phyloP scores from a whole-genome alignment of 2,797 vertebrate species.

The Peromyscus attwateri region DNA sequence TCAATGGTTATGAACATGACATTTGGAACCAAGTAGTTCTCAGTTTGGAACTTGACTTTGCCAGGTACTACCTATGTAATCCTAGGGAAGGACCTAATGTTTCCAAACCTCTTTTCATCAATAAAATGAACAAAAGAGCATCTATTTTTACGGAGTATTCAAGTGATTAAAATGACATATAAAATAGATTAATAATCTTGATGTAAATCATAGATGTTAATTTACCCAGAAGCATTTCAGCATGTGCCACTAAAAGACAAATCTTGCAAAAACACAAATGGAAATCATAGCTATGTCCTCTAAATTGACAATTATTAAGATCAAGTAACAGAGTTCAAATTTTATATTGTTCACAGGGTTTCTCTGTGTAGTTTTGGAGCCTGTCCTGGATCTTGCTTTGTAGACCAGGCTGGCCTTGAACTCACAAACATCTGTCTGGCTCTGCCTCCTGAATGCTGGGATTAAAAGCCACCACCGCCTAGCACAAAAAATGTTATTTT shows the following conservation, averaged over 20 bases:
- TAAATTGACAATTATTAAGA: background rate
- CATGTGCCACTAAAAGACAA: background rate
- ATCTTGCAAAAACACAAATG: slow-evolving; percentile 16
- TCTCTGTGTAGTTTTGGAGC: too few species aligned
- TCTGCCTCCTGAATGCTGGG: too few species aligned
- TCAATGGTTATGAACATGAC: background rate
- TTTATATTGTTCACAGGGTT: background rate
- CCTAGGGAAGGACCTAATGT: background rate
- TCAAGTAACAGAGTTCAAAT: slow-evolving; percentile 12
- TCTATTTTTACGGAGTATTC: slow-evolving; percentile 35
- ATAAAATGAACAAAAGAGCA: background rate
- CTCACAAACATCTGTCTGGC: too few species aligned
- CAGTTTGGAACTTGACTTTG: slow-evolving; percentile 25
- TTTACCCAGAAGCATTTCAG: slow-evolving; percentile 45
- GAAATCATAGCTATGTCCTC: background rate
- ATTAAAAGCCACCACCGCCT: too few species aligned
- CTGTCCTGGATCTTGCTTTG: too few species aligned
- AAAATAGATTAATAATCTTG: background rate
- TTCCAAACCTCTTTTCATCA: slow-evolving; percentile 8
- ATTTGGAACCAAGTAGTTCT: slow-evolving; percentile 45
- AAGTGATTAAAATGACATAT: slow-evolving; percentile 2
- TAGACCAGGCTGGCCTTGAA: too few species aligned
- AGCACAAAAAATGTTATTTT: background rate
- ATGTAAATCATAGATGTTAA: slow-evolving; percentile 20
- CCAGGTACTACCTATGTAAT: background rate